Base-by-base conservation (phyloP, 1,140 invertebrate genomes). In the Drosophila ironensis region DNA sequence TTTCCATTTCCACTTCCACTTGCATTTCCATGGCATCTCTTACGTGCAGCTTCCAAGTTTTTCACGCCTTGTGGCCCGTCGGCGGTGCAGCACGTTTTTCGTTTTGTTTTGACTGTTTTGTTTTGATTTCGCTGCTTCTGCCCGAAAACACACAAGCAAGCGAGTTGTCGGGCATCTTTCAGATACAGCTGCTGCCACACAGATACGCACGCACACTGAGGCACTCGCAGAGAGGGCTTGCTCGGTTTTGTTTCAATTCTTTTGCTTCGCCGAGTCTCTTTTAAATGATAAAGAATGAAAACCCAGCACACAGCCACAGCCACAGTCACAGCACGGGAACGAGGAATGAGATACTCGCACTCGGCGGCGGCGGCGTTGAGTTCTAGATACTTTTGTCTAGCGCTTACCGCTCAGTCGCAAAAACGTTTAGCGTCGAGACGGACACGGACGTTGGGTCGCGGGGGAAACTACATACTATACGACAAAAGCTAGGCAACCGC, bases 301-400 rank as follows among this genome's bases (percentile, higher is more conserved):
- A 69, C 48, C 48, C 56, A 48, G 12, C 33, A 11, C 33, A 48
- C 25, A 38, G 51, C 33, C 38, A 53, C 27, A 46, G 37, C 16
- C 0, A 24, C 1, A 14, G 40, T 2, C 20, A 42, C 19, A 42
- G 20, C 5, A 22, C 40, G 20, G 19, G 12, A 6, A 16, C 11
- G 2, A 3, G 20, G n/a, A n/a, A n/a, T 22, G 20, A 22, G 20
- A 22, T 22, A 16, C 33, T 3, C 14, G 27, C 9, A 17, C 11
- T 8, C 37, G 35, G 9, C 37, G 5, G 12, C 16, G 38, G 35
- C 28, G 22, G 50, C 57, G 22, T 38, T 22, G 69, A 82, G 87
- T 88, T 88, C 87, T 88, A 88, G 74, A 88, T 87, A 88, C 87
- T 81, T 88, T 88, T 64, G 63, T 81, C 75, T 76, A 81, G 72